phyloP scores from a whole-genome alignment of 2,888 invertebrate genomes.

The Eupsilia transversa region DNA sequence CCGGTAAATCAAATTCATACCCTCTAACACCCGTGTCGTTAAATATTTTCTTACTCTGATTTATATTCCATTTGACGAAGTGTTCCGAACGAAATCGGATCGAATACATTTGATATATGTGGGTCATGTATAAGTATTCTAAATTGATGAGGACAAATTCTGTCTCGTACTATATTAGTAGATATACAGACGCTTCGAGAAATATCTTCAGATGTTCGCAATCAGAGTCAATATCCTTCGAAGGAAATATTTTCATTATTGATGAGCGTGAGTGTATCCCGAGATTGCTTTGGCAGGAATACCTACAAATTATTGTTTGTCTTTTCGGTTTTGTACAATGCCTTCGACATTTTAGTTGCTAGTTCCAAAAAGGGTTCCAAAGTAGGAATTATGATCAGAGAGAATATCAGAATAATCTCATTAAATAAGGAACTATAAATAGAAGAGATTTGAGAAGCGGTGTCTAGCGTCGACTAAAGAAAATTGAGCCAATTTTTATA shows the following conservation, averaged over 20 bases:
- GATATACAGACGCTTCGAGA: conserved; percentile 49
- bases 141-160: conserved; percentile 65
- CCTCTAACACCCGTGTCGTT: conserved; percentile 59
- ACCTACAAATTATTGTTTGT: conserved; percentile 56
- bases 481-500: conserved; percentile 23
- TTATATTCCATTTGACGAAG: conserved; percentile 65
- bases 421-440: conserved; percentile 25
- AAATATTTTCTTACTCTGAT: conserved; percentile 65
- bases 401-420: conserved; percentile 18
- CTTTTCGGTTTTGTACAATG: conserved; percentile 29
- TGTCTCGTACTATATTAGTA: conserved; percentile 58
- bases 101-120: conserved; percentile 61
- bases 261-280: conserved; percentile 58
- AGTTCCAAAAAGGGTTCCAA: conserved; percentile 14
- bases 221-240: conserved; percentile 64
- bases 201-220: conserved; percentile 64
- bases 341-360: conserved; percentile 8
- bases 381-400: not conserved
- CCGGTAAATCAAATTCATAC: conserved; percentile 57
- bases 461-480: conserved; percentile 9
- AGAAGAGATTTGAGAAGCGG: conserved; percentile 30
- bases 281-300: conserved; percentile 55
- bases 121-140: conserved; percentile 55
- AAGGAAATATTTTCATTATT: conserved; percentile 65
- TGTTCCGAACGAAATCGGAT: conserved; percentile 52